These are phyloP conservation scores for Gallinago jamesoni DNA, from an alignment of 2,113 vertebrate species.

Conservation along the genomic window DNA sequence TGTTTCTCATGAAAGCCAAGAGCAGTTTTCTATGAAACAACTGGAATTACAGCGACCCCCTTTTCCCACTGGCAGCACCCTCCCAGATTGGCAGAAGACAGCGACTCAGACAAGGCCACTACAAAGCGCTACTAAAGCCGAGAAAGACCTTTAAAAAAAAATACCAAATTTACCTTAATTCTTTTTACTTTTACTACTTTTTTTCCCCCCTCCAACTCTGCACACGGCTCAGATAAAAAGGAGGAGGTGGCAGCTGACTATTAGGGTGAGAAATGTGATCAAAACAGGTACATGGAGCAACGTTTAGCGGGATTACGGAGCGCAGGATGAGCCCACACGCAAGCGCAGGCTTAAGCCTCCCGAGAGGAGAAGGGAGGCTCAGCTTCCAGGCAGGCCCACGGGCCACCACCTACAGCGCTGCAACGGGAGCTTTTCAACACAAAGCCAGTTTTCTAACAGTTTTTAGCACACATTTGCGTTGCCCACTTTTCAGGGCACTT, in stretches of 20 bases:
- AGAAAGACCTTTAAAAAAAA: not conserved
- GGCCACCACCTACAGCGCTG: not conserved
- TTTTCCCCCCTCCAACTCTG: not conserved
- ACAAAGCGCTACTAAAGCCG: not conserved
- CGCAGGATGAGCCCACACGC: not conserved
- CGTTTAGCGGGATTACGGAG: not conserved
- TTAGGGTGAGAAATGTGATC: not conserved
- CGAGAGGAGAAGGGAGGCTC: not conserved
- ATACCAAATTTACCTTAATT: not conserved
- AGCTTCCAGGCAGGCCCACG: not conserved
- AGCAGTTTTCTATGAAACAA: not conserved
- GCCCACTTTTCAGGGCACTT: not conserved
- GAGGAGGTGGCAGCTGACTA: not conserved
- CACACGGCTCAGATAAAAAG: not conserved
- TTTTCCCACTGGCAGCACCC: not conserved
- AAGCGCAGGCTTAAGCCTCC: not conserved
- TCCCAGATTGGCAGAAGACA: not conserved
- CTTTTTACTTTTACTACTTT: not conserved
- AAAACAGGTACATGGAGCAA: accelerated
- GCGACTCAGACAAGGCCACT: not conserved
- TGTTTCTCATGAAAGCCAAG: not conserved
- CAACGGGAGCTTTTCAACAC: not conserved
- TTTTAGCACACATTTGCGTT: not conserved
- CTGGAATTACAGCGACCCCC: not conserved
- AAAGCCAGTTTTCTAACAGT: not conserved